Evolutionary conservation across 2,113 vertebrate species (phyloP), one percentile per base, ranked within the genome.

Genomic region (Thryonomys swinderianus): DNA sequence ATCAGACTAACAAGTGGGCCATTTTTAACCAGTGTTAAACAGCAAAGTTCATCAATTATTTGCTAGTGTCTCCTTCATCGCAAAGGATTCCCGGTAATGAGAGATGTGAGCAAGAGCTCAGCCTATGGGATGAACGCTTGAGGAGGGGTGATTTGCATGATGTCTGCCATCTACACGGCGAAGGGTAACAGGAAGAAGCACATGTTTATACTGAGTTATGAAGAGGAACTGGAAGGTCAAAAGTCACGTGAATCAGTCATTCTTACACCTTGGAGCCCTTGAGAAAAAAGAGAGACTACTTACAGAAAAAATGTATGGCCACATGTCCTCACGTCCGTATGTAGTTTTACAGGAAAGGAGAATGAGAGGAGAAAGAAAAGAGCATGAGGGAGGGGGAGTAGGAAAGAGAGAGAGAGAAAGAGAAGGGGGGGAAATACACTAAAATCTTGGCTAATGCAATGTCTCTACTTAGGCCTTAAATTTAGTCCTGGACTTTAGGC

Each of bases 21-120:
- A 18, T 76, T 82, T 61, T 67, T 25, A 37, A 34, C 20, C 55
- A 48, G 34, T 73, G 82, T 82, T 55, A 64, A 40, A 62, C 48
- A 73, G 74, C 42, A 53, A 42, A 27, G 40, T 71, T 20, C 62
- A 27, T 37, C 1, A 55, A 17, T 40, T 40, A 14, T 67, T 86
- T 32, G 37, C 51, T 0, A 0, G 9, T 1, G 9, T 42, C 55
- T 73, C 34, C 32, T 51, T 34, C 34, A 14, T 13, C 23, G 61
- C 27, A 10, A 73, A 34, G 32, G 74, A 40, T 7, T 2, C n/a
- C 51, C 12, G 69, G 74, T 55, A 25, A 45, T 30, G 55, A 71
- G 76, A 71, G 48, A 17, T 2, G 30, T 18, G 25, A 34, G 69
- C 51, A 8, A 0, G 0, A 71, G 23, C 32, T 76, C 81, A 23